phyloP scores from a whole-genome alignment of 2,113 vertebrate species.

The Lichenostomus cassidix region DNA sequence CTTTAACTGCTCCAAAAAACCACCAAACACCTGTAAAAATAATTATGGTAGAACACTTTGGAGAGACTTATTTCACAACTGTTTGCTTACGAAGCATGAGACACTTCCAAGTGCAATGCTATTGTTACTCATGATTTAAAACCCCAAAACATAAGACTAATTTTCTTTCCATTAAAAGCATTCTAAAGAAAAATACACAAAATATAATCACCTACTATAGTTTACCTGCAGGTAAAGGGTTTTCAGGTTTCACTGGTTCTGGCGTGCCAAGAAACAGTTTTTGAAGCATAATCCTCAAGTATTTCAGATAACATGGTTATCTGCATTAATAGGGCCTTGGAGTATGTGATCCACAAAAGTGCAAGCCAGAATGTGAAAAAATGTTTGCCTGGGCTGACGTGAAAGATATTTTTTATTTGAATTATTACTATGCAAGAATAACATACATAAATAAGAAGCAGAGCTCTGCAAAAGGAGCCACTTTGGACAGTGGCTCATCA shows the following conservation, averaged over 20 bases:
- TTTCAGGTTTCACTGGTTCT: background rate
- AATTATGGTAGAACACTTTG: background rate
- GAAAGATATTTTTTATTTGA: background rate
- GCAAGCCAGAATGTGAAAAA: background rate
- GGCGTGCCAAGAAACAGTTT: background rate
- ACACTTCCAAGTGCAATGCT: background rate
- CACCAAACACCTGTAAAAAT: background rate
- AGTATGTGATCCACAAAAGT: background rate
- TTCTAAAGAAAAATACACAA: background rate
- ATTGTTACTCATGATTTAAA: background rate
- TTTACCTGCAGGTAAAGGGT: background rate
- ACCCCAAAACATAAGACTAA: background rate
- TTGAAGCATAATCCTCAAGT: background rate
- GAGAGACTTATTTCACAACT: background rate
- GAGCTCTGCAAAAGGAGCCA: background rate
- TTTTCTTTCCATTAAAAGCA: background rate
- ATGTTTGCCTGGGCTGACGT: background rate
- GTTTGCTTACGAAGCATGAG: background rate
- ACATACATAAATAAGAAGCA: fast-evolving
- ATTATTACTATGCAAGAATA: fast-evolving
- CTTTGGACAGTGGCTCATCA: fast-evolving
- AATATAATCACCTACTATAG: background rate
- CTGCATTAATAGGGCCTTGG: too few species aligned
- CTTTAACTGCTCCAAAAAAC: background rate
- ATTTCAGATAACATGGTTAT: background rate